Percentiles rank a stretch among this genome's conserved stretches.
These are phyloP conservation scores for Pangasius sanitwongsei DNA, from an alignment of 2,797 vertebrate genomes.

Conservation along the genomic window DNA sequence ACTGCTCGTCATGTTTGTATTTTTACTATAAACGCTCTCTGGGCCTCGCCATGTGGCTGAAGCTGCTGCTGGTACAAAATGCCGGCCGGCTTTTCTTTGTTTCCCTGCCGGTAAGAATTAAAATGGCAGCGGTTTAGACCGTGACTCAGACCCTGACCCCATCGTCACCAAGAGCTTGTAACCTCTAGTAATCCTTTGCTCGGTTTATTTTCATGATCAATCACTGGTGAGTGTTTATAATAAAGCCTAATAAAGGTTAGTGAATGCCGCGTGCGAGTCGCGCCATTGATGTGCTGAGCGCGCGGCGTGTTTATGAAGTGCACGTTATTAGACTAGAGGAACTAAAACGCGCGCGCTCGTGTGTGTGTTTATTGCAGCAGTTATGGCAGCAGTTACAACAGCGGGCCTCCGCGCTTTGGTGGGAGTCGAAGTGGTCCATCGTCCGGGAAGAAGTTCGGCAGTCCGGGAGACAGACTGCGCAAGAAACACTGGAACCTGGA, in stretches of 20 bases:
- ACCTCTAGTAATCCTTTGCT: too few species aligned
- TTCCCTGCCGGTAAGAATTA: constrained; percentile 68
- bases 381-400: constrained; percentile 75
- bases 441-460: constrained; percentile 91
- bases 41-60: constrained; percentile 70
- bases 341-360: too few species aligned
- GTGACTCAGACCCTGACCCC: constrained; percentile 56
- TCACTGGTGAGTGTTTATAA: not conserved
- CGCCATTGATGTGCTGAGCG: not conserved
- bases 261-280: not conserved
- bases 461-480: constrained; percentile 91
- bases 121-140: constrained; percentile 63
- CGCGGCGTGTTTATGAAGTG: not conserved
- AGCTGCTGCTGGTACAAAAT: constrained; percentile 73
- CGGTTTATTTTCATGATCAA: not conserved
- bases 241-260: not conserved
- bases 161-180: rapidly evolving
- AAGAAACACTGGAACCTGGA: constrained; percentile 99
- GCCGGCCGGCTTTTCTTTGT: constrained; percentile 75
- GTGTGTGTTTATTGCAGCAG: not conserved
- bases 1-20: not conserved
- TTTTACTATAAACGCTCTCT: not conserved
- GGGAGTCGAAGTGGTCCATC: constrained; percentile 82
- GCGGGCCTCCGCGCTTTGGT: constrained; percentile 90
- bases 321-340: too few species aligned